These are phyloP conservation scores for Dipodomys spectabilis DNA, from an alignment of 2,113 vertebrate genomes.

Conservation along the genomic window DNA sequence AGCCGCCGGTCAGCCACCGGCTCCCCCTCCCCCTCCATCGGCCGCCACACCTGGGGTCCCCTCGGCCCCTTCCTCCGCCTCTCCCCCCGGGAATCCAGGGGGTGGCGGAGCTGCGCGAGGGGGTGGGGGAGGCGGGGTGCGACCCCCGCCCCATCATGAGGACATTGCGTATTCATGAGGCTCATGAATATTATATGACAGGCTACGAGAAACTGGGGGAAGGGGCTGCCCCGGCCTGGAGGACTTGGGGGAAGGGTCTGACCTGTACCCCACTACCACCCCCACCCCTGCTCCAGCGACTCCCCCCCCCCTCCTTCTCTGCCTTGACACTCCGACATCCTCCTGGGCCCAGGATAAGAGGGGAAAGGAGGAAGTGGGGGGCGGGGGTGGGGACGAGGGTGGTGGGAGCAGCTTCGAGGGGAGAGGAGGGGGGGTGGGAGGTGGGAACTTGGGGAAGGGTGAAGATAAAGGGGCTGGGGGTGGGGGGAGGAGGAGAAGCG, in stretches of 20 bases:
- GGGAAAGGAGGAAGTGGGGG: constrained; percentile 70
- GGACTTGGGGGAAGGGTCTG: constrained; percentile 57
- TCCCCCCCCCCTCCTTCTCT: constrained; percentile 42
- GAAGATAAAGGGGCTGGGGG: constrained; percentile 44
- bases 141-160: constrained; percentile 77
- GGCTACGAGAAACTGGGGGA: constrained; percentile 59
- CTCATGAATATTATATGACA: constrained; percentile 80
- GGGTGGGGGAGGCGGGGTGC: background rate
- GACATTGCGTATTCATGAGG: constrained; percentile 77
- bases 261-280: background rate
- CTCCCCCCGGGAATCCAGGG: constrained; percentile 1
- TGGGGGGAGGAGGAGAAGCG: background rate
- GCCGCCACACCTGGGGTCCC: constrained; percentile 75
- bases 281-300: background rate
- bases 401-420: constrained; percentile 69
- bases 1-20: constrained; percentile 69
- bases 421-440: constrained; percentile 66
- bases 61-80: background rate
- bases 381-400: background rate
- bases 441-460: constrained; percentile 24
- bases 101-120: background rate
- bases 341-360: constrained; percentile 73
- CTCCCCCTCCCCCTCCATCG: constrained; percentile 72
- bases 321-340: constrained; percentile 63
- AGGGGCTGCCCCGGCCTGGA: constrained; percentile 45